Percentiles rank a stretch among this genome's conserved stretches.
phyloP scores from a whole-genome alignment of 2,888 invertebrate genomes.

The Folsomia manolachei region DNA sequence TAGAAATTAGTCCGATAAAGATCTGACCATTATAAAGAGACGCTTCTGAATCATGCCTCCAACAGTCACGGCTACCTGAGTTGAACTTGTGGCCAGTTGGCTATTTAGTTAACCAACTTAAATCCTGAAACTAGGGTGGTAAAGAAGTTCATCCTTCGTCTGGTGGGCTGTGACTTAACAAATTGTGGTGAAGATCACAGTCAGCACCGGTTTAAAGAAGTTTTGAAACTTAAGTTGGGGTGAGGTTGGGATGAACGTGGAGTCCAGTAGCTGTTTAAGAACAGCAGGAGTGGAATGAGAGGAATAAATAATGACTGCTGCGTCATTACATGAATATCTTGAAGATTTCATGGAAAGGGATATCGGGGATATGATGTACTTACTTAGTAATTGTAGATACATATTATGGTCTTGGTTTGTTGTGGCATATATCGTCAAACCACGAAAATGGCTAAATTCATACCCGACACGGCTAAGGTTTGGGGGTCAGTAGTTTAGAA shows the following conservation, averaged over 20 bases:
- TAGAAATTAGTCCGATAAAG: conserved; percentile 28
- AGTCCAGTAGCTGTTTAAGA: conserved; percentile 19
- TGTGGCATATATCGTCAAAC: neutral
- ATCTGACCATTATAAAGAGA: conserved; percentile 27
- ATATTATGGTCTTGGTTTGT: neutral
- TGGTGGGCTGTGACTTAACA: conserved; percentile 7
- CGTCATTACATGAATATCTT: conserved; percentile 16
- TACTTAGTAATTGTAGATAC: neutral
- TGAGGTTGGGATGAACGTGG: neutral
- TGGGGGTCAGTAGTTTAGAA: no score
- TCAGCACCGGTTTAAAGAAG: neutral
- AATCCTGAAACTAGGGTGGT: neutral
- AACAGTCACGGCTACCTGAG: conserved; percentile 28
- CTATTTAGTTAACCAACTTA: neutral
- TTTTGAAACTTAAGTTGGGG: no score
- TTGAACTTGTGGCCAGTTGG: neutral
- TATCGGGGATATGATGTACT: no score
- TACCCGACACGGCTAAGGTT: neutral
- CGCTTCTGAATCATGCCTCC: no score
- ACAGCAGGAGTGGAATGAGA: conserved; percentile 26
- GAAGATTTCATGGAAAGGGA: neutral
- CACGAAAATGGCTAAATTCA: neutral
- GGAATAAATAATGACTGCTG: conserved; percentile 33
- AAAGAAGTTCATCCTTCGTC: conserved; percentile 2
- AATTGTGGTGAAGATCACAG: neutral